Evolutionary conservation across 2,888 invertebrate genomes (phyloP).

Genomic region (Callinectes sapidus): DNA sequence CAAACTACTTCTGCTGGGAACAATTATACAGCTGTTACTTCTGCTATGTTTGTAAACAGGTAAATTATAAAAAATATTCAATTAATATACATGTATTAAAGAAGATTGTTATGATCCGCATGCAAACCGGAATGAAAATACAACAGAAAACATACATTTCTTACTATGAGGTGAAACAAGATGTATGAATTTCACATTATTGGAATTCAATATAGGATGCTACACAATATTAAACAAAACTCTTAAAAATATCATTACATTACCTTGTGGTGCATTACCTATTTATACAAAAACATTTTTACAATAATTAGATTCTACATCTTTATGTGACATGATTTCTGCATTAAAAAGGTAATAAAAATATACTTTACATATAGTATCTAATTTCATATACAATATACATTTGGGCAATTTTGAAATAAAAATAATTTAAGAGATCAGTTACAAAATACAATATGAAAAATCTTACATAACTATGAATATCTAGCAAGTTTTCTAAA

Average conservation of each 20-base stretch:
- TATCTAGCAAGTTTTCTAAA: not conserved
- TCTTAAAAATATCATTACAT: not conserved
- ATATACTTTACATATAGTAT: conserved; percentile 19
- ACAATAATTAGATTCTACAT: conserved; percentile 8
- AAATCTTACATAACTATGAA: not conserved
- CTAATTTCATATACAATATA: conserved; percentile 1
- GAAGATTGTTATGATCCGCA: not conserved
- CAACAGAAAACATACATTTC: not conserved
- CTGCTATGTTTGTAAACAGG: not conserved
- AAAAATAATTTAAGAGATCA: not conserved
- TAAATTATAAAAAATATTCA: not conserved
- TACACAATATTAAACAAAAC: not conserved
- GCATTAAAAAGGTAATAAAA: conserved; percentile 28
- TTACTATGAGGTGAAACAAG: not conserved
- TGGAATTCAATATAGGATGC: not conserved
- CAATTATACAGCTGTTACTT: not conserved
- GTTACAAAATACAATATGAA: not conserved
- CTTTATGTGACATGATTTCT: not conserved
- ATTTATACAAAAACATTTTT: not conserved
- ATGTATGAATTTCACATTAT: not conserved
- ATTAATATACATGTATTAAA: not conserved
- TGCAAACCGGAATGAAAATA: conserved; percentile 8
- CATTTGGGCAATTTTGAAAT: not conserved
- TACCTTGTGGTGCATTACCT: not conserved
- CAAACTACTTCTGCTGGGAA: too few relatives aligned